Conservation (phyloP, 2,888 invertebrate species). For the Pristionchus arcanus region DNA sequence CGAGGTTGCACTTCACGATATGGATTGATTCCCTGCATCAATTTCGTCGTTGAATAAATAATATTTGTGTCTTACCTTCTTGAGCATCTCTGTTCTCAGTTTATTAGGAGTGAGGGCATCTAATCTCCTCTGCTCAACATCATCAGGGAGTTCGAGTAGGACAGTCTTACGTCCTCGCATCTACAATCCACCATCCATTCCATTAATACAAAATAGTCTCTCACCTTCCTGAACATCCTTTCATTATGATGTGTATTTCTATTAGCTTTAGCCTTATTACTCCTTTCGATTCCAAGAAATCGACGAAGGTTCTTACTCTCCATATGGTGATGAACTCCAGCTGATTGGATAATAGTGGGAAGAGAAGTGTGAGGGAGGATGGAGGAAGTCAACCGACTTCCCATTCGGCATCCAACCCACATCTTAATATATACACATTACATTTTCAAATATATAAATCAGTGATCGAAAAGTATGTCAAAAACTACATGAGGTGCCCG, state of each 20-base stretch:
- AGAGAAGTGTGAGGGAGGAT: neutral
- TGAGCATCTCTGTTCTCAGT: slow-evolving; percentile 71
- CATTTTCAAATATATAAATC: neutral
- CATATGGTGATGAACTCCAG: slow-evolving; percentile 75
- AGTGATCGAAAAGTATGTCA: too few relatives aligned
- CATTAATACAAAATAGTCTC: neutral
- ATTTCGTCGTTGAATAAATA: neutral
- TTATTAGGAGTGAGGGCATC: slow-evolving; percentile 68
- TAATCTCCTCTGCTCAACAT: slow-evolving; percentile 65
- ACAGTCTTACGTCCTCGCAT: slow-evolving; percentile 75
- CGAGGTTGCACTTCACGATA: slow-evolving; percentile 74
- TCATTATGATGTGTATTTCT: slow-evolving; percentile 78
- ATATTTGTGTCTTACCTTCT: slow-evolving; percentile 59
- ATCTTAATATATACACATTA: neutral
- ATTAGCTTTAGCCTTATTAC: slow-evolving; percentile 74
- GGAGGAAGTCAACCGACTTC: neutral
- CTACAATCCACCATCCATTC: slow-evolving; percentile 61
- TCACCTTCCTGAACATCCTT: slow-evolving; percentile 72
- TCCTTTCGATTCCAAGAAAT: slow-evolving; percentile 71
- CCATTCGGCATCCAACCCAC: slow-evolving; percentile 9
- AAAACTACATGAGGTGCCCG: too few relatives aligned
- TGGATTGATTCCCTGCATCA: slow-evolving; percentile 66
- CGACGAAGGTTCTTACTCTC: slow-evolving; percentile 70
- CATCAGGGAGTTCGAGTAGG: slow-evolving; percentile 74
- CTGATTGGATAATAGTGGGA: slow-evolving; percentile 56